Conservation (phyloP, 2,113 vertebrate species). For the Mastomys natalensis region DNA sequence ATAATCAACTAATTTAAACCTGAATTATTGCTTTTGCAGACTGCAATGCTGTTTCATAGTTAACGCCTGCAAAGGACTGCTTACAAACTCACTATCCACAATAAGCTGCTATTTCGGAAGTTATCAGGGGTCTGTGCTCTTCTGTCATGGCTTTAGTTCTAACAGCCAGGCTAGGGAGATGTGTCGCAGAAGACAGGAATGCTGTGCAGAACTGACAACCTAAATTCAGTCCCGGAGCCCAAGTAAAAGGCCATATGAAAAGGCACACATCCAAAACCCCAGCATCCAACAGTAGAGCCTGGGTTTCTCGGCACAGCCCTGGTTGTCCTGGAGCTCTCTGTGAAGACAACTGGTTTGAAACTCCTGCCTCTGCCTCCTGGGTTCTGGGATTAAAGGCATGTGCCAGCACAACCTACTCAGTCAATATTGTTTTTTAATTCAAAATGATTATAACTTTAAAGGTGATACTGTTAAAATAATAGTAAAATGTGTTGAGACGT, state of each 20-base stretch:
- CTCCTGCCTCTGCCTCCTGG: background rate
- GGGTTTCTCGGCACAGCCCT: background rate
- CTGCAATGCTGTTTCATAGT: background rate
- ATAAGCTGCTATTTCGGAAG: background rate
- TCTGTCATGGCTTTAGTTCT: background rate
- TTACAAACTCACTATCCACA: background rate
- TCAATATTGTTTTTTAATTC: background rate
- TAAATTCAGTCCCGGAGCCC: background rate
- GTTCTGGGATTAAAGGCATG: background rate
- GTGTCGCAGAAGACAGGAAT: background rate
- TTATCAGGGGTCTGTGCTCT: background rate
- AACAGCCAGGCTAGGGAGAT: background rate
- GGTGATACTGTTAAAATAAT: background rate
- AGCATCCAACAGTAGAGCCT: background rate
- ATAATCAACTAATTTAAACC: constrained; percentile 26
- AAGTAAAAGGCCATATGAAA: background rate
- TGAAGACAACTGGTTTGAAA: background rate
- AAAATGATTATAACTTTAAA: background rate
- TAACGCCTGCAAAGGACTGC: background rate
- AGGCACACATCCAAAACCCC: background rate
- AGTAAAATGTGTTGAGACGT: background rate
- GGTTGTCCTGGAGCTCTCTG: background rate
- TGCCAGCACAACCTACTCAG: no score
- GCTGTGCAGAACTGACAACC: background rate
- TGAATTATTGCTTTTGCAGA: background rate